Conservation (phyloP, 30 jellyfish, hydroid and myxozoan genomes). For the Chrysaora quinquecirrha region DNA sequence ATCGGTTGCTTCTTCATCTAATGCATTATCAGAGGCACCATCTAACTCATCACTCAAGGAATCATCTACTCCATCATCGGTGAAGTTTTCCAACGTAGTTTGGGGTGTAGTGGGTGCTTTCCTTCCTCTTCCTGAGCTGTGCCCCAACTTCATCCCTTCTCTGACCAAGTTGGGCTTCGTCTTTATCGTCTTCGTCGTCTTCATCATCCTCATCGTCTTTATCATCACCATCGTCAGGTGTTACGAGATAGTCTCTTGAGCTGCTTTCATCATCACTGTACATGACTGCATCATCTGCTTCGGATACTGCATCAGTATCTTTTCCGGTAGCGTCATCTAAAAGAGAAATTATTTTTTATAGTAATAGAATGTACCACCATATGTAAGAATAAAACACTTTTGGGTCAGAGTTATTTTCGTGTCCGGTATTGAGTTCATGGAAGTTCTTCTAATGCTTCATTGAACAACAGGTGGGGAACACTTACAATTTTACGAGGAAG, state of each 20-base stretch:
- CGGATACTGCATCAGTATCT: constrained; percentile 39
- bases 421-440: no score
- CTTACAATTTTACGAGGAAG: no score
- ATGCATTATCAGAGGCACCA: neutral
- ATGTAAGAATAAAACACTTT: no score
- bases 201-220: constrained; percentile 31
- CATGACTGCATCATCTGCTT: neutral
- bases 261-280: neutral
- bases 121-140: no score
- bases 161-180: no score
- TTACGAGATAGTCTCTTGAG: no score
- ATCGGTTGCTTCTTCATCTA: constrained; percentile 2
- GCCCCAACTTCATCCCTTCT: no score
- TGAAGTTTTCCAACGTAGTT: constrained; percentile 13
- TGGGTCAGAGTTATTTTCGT: no score
- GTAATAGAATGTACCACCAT: no score
- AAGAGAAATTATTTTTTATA: no score
- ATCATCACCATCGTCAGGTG: constrained; percentile 14
- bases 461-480: no score
- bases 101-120: constrained; percentile 57
- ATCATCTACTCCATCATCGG: neutral
- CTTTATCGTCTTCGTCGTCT: constrained; percentile 18
- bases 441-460: no score
- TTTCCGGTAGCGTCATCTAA: constrained; percentile 19
- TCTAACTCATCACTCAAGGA: neutral